A percentile compares a stretch with the other conserved stretches of the same genome.
phyloP scores from a whole-genome alignment of 2,113 vertebrate species.

The Nothobranchius kuhntae region DNA sequence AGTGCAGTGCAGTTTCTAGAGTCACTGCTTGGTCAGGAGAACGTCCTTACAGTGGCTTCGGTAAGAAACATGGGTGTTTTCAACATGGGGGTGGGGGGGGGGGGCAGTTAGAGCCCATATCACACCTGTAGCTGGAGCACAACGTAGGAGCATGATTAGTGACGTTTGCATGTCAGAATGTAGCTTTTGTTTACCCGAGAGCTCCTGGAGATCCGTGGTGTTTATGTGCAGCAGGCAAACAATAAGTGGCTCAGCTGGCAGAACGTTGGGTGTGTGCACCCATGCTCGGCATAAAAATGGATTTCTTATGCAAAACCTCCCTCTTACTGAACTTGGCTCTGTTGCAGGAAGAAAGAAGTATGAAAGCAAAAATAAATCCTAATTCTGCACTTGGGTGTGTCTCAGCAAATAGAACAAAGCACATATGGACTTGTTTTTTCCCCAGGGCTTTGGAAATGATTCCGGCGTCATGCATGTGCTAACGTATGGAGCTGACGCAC shows the following conservation, averaged over 20 bases:
- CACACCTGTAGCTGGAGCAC: slow-evolving; percentile 8
- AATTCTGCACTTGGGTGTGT: background rate
- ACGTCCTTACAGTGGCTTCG: slow-evolving; percentile 71
- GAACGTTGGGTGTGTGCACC: background rate
- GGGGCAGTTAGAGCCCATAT: slow-evolving; percentile 18
- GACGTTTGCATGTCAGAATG: slow-evolving; percentile 37
- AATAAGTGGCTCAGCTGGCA: background rate
- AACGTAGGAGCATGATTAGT: slow-evolving; percentile 1
- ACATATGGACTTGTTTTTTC: background rate
- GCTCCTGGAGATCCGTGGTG: background rate
- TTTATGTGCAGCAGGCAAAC: background rate
- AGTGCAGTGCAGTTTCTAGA: slow-evolving; percentile 77
- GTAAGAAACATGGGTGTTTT: slow-evolving; percentile 69
- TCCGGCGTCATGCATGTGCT: background rate
- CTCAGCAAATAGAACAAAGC: background rate
- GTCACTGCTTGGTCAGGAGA: slow-evolving; percentile 76
- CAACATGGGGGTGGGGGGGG: background rate
- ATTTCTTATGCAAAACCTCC: background rate
- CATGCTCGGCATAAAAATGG: background rate
- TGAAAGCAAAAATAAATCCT: background rate
- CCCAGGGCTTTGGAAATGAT: background rate
- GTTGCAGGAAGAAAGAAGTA: no score
- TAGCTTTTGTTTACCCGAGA: slow-evolving; percentile 3
- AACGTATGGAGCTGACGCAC: slow-evolving; percentile 17
- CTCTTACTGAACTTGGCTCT: background rate